A percentile compares a stretch with the other conserved stretches of the same genome.
Conservation (phyloP, 2,797 vertebrate genomes). For the Dicrostonyx torquatus region DNA sequence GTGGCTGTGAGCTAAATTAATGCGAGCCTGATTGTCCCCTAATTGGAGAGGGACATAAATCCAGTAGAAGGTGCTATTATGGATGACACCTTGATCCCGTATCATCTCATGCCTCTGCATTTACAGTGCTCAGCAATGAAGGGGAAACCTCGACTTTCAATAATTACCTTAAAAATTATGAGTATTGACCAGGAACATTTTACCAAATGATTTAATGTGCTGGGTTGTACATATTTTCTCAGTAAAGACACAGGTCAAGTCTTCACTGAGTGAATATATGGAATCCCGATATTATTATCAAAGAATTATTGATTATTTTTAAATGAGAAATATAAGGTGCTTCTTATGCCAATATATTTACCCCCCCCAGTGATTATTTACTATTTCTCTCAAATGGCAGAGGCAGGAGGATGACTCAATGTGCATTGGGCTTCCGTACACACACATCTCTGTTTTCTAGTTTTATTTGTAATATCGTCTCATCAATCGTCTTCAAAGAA, state of each 20-base stretch:
- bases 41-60: conserved; percentile 78
- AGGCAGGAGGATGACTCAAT: not conserved
- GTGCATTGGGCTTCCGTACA: not conserved
- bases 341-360: conserved; percentile 7
- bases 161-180: conserved; percentile 65
- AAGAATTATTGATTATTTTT: conserved; percentile 48
- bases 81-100: conserved; percentile 58
- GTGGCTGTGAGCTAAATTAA: conserved; percentile 74
- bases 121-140: not conserved
- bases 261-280: conserved; percentile 42
- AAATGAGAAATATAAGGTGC: conserved; percentile 45
- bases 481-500: not conserved
- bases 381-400: not conserved
- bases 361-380: conserved; percentile 3
- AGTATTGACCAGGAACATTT: conserved; percentile 68
- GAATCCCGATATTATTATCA: conserved; percentile 46
- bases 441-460: not conserved
- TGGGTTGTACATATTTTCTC: conserved; percentile 57
- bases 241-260: conserved; percentile 62
- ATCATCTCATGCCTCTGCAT: conserved; percentile 20
- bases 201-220: conserved; percentile 51
- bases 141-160: not conserved
- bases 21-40: conserved; percentile 75
- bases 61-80: conserved; percentile 67
- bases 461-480: not conserved